phyloP scores from a whole-genome alignment of 2,888 invertebrate species.

The Dasypolia templi region DNA sequence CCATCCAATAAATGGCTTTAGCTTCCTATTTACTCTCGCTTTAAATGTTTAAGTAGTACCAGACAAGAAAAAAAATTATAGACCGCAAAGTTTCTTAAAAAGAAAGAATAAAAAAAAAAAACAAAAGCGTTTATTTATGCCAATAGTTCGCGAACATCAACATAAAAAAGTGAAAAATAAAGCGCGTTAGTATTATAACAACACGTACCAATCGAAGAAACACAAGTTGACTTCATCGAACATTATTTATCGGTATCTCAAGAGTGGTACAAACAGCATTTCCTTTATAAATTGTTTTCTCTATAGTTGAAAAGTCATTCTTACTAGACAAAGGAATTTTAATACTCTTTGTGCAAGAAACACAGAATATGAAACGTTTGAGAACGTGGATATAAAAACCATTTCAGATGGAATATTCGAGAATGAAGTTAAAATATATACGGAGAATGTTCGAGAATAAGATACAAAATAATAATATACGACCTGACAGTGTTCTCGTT shows the following conservation, averaged over 20 bases:
- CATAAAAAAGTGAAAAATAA: background rate
- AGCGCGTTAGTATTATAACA: background rate
- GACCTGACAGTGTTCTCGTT: slow-evolving; percentile 22
- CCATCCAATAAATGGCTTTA: background rate
- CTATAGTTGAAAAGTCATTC: slow-evolving; percentile 36
- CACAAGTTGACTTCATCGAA: slow-evolving; percentile 27
- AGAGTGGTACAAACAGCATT: slow-evolving; percentile 17
- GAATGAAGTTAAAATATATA: slow-evolving; percentile 28
- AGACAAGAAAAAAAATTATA: no score
- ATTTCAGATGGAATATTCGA: slow-evolving; percentile 30
- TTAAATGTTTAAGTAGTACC: no score
- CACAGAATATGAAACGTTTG: slow-evolving; percentile 18
- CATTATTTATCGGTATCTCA: slow-evolving; percentile 24
- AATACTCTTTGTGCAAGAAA: slow-evolving; percentile 21
- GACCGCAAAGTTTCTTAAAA: background rate
- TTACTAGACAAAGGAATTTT: slow-evolving; percentile 37
- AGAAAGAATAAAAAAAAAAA: background rate
- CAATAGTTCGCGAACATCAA: background rate
- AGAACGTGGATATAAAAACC: slow-evolving; percentile 4
- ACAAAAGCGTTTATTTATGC: background rate
- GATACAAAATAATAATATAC: slow-evolving; percentile 31
- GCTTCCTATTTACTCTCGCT: background rate
- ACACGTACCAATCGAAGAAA: background rate
- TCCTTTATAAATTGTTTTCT: slow-evolving; percentile 38
- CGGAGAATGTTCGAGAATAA: slow-evolving; percentile 20